Evolutionary conservation across 1,140 invertebrate species (phyloP).

Genomic region (Tetragonula clypearis): DNA sequence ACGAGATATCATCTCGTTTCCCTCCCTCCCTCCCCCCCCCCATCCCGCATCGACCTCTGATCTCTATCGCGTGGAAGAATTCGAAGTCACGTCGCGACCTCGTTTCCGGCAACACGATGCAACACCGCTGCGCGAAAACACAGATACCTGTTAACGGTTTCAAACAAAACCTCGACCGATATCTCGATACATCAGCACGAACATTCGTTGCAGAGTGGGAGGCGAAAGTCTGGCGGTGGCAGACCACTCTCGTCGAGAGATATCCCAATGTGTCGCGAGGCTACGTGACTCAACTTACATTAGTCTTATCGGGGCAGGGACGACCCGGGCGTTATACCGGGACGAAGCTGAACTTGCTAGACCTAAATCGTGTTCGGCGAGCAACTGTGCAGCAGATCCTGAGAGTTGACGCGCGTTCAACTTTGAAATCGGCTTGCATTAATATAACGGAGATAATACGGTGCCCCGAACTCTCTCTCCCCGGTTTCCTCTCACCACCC

Average conservation of each 20-base stretch:
- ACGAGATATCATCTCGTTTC: too few species aligned
- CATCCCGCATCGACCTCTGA: not conserved
- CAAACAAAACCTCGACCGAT: not conserved
- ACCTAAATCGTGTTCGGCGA: slow-evolving; percentile 51
- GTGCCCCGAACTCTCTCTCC: not conserved
- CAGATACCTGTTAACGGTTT: not conserved
- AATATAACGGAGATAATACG: slow-evolving; percentile 52
- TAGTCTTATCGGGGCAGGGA: slow-evolving; percentile 57
- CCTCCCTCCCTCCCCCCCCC: too few species aligned
- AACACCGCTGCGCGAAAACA: not conserved
- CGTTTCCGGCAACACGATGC: not conserved
- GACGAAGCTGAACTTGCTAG: slow-evolving; percentile 43
- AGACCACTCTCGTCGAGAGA: slow-evolving; percentile 28
- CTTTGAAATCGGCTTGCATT: slow-evolving; percentile 54
- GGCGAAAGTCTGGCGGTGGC: not conserved
- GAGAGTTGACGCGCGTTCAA: slow-evolving; percentile 51
- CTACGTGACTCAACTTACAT: slow-evolving; percentile 63
- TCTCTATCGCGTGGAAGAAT: not conserved
- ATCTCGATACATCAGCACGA: not conserved
- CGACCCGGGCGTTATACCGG: slow-evolving; percentile 23
- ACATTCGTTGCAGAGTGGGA: not conserved
- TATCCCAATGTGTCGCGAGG: slow-evolving; percentile 54
- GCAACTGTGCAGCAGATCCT: slow-evolving; percentile 45
- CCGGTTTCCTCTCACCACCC: not conserved
- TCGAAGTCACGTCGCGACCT: not conserved